Evolutionary conservation across 1,140 invertebrate species (phyloP).

Genomic region (Samia ricini): DNA sequence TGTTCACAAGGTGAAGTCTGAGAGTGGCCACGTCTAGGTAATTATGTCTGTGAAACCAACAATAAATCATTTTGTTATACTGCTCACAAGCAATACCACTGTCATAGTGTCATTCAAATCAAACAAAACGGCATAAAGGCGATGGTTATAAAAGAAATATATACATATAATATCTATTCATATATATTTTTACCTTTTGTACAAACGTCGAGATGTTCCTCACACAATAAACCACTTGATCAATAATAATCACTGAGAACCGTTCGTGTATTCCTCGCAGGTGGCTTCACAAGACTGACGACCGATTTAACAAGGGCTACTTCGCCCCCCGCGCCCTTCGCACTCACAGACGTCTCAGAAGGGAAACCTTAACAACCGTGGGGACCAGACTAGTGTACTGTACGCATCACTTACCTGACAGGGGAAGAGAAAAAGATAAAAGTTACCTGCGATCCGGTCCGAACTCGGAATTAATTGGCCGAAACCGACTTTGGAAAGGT

Average conservation of each 20-base stretch:
- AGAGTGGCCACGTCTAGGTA: too few relatives aligned
- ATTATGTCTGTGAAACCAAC: too few relatives aligned
- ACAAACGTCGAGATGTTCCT: constrained; percentile 12
- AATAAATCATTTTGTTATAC: too few relatives aligned
- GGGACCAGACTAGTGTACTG: constrained; percentile 30
- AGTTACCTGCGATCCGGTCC: constrained; percentile 48
- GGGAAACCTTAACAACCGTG: constrained; percentile 34
- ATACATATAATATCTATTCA: too few relatives aligned
- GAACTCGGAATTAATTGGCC: constrained; percentile 44
- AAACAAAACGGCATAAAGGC: too few relatives aligned
- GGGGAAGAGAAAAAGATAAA: constrained; percentile 33
- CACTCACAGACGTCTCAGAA: constrained; percentile 32
- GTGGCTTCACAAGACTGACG: constrained; percentile 47
- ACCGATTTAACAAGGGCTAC: constrained; percentile 24
- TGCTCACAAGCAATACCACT: too few relatives aligned
- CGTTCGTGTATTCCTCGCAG: constrained; percentile 40
- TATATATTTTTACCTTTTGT: constrained; percentile 28
- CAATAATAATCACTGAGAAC: constrained; percentile 27
- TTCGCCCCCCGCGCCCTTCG: constrained; percentile 25
- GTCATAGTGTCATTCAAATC: too few relatives aligned
- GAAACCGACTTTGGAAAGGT: constrained; percentile 27
- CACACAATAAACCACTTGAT: constrained; percentile 33
- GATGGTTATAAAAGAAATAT: neutral
- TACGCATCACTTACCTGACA: constrained; percentile 48
- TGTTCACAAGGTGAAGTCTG: too few relatives aligned